These are phyloP conservation scores for Hestina assimilis DNA, from an alignment of 1,140 invertebrate genomes.

Conservation along the genomic window DNA sequence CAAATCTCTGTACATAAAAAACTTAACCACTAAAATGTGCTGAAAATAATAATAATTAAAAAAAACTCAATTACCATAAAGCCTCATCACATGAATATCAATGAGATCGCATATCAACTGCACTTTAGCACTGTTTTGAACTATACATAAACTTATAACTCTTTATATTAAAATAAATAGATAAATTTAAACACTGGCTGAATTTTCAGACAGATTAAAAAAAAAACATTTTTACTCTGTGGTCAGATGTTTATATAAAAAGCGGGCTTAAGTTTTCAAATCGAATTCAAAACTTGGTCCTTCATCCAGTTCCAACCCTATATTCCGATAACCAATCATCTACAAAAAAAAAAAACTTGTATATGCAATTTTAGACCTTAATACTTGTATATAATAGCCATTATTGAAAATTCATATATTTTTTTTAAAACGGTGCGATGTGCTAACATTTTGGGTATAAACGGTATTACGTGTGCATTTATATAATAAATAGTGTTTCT, in stretches of 20 bases:
- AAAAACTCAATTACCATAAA: slow-evolving; percentile 47
- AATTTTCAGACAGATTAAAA: neutral
- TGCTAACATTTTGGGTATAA: neutral
- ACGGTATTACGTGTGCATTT: neutral
- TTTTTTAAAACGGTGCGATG: slow-evolving; percentile 33
- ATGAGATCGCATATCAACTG: slow-evolving; percentile 54
- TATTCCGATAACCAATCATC: neutral
- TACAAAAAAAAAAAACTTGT: neutral
- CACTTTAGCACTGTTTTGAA: slow-evolving; percentile 28
- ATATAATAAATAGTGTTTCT: neutral
- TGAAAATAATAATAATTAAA: slow-evolving; percentile 36
- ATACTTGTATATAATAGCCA: neutral
- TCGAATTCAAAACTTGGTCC: slow-evolving; percentile 13
- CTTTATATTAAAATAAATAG: slow-evolving; percentile 10
- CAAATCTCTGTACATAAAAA: slow-evolving; percentile 57
- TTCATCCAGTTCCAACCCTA: slow-evolving; percentile 9
- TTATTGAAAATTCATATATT: slow-evolving; percentile 33
- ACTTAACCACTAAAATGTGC: slow-evolving; percentile 54
- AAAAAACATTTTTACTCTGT: slow-evolving; percentile 2
- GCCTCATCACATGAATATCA: slow-evolving; percentile 64
- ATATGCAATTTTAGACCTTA: neutral
- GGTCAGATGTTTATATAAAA: slow-evolving; percentile 3
- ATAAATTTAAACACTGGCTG: slow-evolving; percentile 7
- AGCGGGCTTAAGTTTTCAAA: slow-evolving; percentile 1
- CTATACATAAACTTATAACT: slow-evolving; percentile 15